phyloP scores from a whole-genome alignment of 1,140 invertebrate species.

The Sitodiplosis mosellana region DNA sequence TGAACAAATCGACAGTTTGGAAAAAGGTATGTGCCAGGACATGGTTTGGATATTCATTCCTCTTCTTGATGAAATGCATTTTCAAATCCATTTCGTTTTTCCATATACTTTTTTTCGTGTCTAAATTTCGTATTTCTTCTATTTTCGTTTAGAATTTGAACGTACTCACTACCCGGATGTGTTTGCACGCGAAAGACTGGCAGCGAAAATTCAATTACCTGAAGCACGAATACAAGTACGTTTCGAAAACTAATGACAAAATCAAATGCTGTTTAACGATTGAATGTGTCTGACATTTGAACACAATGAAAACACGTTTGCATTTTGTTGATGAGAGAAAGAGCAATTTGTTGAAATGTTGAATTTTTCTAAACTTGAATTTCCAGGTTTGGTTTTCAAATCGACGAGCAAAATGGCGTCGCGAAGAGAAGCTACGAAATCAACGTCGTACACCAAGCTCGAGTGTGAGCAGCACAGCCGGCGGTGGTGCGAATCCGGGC shows the following conservation, averaged over 20 bases:
- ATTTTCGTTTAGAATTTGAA: slow-evolving; percentile 47
- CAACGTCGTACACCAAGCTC: slow-evolving; percentile 37
- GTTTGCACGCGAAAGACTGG: slow-evolving; percentile 86
- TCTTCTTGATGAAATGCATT: no score
- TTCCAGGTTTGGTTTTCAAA: slow-evolving; percentile 95
- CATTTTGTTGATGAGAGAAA: neutral
- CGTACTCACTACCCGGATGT: slow-evolving; percentile 66
- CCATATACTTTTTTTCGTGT: no score
- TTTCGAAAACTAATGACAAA: neutral
- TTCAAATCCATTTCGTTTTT: no score
- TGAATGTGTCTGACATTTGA: no score
- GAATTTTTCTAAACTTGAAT: slow-evolving; percentile 7
- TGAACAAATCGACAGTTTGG: slow-evolving; percentile 95
- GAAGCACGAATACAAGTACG: slow-evolving; percentile 93
- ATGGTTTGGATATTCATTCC: slow-evolving; percentile 28
- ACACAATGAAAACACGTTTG: neutral
- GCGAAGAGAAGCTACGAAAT: slow-evolving; percentile 91
- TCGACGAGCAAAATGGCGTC: slow-evolving; percentile 91
- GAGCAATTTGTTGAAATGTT: no score
- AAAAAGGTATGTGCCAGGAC: slow-evolving; percentile 44
- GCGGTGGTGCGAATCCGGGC: slow-evolving; percentile 13
- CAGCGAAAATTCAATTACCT: slow-evolving; percentile 89
- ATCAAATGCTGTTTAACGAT: slow-evolving; percentile 2
- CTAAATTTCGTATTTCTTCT: slow-evolving; percentile 3
- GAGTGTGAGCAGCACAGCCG: slow-evolving; percentile 1